A percentile compares a stretch with the other conserved stretches of the same genome.
Conservation (phyloP, 2,113 vertebrate species). For the Setophaga kirtlandii region DNA sequence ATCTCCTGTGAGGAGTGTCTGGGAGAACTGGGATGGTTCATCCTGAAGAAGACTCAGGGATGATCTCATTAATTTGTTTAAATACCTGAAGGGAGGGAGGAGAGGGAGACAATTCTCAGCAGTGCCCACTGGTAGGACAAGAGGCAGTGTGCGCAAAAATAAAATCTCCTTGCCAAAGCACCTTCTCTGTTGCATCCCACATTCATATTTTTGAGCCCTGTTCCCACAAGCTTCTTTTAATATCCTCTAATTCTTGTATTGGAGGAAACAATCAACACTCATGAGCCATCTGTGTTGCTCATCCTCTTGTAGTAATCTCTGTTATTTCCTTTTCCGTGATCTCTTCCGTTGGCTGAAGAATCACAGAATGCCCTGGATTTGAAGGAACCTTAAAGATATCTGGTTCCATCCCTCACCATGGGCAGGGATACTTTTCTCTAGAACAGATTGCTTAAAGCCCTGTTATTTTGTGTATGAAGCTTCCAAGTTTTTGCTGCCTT, state of each 20-base stretch:
- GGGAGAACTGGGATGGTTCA: background rate
- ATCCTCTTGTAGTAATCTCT: background rate
- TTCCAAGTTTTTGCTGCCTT: background rate
- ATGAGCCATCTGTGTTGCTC: background rate
- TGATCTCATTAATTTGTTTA: background rate
- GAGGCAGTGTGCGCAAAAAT: background rate
- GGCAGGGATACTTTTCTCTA: background rate
- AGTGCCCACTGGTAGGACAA: background rate
- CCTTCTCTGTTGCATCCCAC: background rate
- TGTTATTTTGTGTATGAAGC: background rate
- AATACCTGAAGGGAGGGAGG: background rate
- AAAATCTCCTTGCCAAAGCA: background rate
- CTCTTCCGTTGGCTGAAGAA: background rate
- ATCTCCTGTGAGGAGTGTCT: background rate
- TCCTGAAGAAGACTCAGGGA: background rate
- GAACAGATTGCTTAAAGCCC: background rate
- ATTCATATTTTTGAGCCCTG: background rate
- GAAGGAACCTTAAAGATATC: background rate
- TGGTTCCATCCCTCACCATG: background rate
- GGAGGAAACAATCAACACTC: background rate
- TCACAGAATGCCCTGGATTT: background rate
- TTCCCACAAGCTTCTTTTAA: constrained; percentile 6
- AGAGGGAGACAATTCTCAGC: background rate
- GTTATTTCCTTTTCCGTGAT: background rate
- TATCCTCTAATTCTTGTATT: background rate